Evolutionary conservation across 2,888 invertebrate species (phyloP), one percentile per base, ranked within the genome.

Genomic region (Brenthis hecate): DNA sequence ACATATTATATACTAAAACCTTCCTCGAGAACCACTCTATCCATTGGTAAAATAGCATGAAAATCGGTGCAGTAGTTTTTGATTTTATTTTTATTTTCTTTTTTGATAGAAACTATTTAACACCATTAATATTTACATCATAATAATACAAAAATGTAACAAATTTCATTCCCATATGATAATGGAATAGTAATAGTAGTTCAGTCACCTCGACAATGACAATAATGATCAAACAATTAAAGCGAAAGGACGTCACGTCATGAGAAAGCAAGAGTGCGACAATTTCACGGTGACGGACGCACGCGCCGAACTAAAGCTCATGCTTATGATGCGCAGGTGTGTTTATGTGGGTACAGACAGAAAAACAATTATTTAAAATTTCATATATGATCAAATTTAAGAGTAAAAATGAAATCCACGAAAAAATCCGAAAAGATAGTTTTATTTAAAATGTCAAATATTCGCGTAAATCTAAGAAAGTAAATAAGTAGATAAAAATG

Each of bases 211-310:
- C 75, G 74, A 64, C 72, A 75, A 73, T 81, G 81, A 81, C 82
- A 81, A 81, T 80, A 78, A 83, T 80, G 73, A 75, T 77, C 78
- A 48, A 64, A 83, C 81, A 89, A 91, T 91, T 89, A 88, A 83
- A 89, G 89, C 89, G 90, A 91, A 91, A 90, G 91, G 88, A 85
- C 84, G 82, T 68, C 65, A 72, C 74, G 74, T 71, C 76, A 73
- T 74, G 86, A 83, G 91, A 92, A 92, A 92, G 92, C 88, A 90
- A 92, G 87, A 92, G 92, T 91, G 88, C 81, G 85, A 89, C 88
- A 87, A 91, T 91, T 92, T 91, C 88, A 92, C 89, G 92, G 80
- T 83, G 74, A 74, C 79, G 80, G 77, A 73, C 79, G 84, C 86
- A 83, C 86, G 86, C 87, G 85, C 78, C 88, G 89, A 88, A 89